Evolutionary conservation across 1,140 invertebrate genomes (phyloP), one percentile per base, ranked within the genome.

Genomic region (Drosophila burlai): DNA sequence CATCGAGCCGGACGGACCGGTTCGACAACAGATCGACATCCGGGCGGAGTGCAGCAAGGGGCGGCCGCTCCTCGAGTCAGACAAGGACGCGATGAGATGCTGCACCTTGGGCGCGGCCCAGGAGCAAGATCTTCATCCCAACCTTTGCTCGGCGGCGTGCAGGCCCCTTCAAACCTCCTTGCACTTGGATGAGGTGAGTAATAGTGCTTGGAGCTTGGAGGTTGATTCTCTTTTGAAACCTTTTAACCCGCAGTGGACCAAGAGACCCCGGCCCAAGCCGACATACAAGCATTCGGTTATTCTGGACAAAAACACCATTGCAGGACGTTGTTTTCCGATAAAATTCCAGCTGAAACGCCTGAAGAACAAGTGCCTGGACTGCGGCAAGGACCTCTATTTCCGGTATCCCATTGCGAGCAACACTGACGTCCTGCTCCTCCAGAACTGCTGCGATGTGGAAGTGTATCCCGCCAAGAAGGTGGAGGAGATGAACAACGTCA

Each of bases 401-500:
- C 69, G 81, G 11, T 47, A 89, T 50, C 43, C 81, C 3, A 61
- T 90, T 18, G 57, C 84, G 0, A 72, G 60, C 15, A 90, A 75
- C 13, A 40, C 38, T 10, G 83, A 66, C 31, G 68, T 89, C 2
- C 49, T 89, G 43, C 59, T 89, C 2, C 45, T 89, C 8, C 24
- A 45, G 0, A 81, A 79, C 42, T 89, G 84, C 42, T 89, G 84
- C 31, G 78, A 72, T 2, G 52, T 89, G 0, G 68, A 81, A 43
- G 85, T 90, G 3, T 89, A 89, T 67, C 67, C 46, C 3, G 42
- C 73, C 7, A 40, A 59, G 1, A 71, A 55, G 21, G 55, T 89
- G 9, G 81, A 89, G 0, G 74, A 78, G 13, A 68, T 87, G 84
- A 83, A 89, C 57, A 71, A 66, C 31, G 84, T 87, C 18, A 79